Conservation (phyloP, 2,113 vertebrate genomes). For the Hippocampus abdominalis region DNA sequence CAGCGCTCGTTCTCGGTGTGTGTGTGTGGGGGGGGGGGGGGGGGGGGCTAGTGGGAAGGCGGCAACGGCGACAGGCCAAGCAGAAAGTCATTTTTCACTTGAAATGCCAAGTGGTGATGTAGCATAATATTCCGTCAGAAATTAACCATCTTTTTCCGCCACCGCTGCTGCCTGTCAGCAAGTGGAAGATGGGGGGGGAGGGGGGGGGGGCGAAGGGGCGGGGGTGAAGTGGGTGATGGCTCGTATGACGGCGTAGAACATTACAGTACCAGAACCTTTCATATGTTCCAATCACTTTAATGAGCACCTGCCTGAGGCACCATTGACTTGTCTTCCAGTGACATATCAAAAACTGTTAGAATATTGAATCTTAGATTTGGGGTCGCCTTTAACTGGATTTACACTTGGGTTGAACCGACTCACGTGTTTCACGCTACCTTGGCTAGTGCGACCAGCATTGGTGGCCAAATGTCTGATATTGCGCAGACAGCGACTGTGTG, state of each 20-base stretch:
- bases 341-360: not conserved
- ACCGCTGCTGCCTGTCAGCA: constrained; percentile 78
- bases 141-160: constrained; percentile 82
- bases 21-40: not conserved
- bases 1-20: constrained; percentile 24
- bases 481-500: too few relatives aligned
- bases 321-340: not conserved
- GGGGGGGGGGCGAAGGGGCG: not conserved
- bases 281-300: not conserved
- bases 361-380: not conserved
- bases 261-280: not conserved
- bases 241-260: not conserved
- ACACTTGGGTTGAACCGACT: too few relatives aligned
- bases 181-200: constrained; percentile 72
- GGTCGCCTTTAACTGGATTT: too few relatives aligned
- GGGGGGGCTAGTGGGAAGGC: constrained; percentile 79
- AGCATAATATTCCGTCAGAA: constrained; percentile 93
- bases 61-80: constrained; percentile 89
- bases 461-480: too few relatives aligned
- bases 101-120: constrained; percentile 98
- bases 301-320: not conserved
- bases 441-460: too few relatives aligned
- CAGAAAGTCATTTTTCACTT: constrained; percentile 98
- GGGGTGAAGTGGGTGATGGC: constrained; percentile 19
- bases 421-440: too few relatives aligned